Conservation (phyloP, 1,140 invertebrate species). For the Bilobella aurantiaca region DNA sequence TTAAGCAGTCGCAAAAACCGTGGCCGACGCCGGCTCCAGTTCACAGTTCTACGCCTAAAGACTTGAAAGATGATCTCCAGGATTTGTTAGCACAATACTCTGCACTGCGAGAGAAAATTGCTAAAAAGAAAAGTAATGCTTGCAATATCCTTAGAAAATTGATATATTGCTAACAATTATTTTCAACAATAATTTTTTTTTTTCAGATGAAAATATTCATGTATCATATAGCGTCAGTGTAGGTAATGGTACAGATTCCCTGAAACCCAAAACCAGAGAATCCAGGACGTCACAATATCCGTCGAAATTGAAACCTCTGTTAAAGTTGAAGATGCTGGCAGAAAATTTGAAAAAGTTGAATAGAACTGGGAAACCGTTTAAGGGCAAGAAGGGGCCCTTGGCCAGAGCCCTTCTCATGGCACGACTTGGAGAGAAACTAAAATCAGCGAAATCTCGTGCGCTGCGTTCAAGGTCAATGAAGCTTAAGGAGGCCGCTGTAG, state of each 20-base stretch:
- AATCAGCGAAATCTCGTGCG: background rate
- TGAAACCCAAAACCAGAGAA: conserved; percentile 18
- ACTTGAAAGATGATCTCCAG: conserved; percentile 27
- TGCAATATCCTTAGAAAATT: background rate
- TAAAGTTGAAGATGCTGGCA: background rate
- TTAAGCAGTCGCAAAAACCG: background rate
- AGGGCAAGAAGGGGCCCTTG: conserved; percentile 8
- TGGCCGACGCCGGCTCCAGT: conserved; percentile 9
- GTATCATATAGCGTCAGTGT: conserved; percentile 12
- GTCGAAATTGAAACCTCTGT: conserved; percentile 1
- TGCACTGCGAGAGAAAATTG: conserved; percentile 29
- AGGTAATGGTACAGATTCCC: conserved; percentile 4
- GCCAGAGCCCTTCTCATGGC: background rate
- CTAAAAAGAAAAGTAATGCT: conserved; percentile 24
- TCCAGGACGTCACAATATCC: conserved; percentile 8
- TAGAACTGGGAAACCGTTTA: background rate
- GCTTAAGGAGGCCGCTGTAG: too few relatives aligned
- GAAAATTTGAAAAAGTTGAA: conserved; percentile 10
- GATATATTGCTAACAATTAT: too few relatives aligned
- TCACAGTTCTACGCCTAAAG: conserved; percentile 1
- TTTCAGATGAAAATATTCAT: conserved; percentile 10
- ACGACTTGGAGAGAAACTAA: background rate
- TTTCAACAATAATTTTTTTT: too few relatives aligned
- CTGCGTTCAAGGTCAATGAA: conserved; percentile 1
- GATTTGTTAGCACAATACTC: conserved; percentile 30